Percentiles rank a stretch among this genome's conserved stretches.
These are phyloP conservation scores for Erethizon dorsatum DNA, from an alignment of 2,797 vertebrate genomes.

Conservation along the genomic window DNA sequence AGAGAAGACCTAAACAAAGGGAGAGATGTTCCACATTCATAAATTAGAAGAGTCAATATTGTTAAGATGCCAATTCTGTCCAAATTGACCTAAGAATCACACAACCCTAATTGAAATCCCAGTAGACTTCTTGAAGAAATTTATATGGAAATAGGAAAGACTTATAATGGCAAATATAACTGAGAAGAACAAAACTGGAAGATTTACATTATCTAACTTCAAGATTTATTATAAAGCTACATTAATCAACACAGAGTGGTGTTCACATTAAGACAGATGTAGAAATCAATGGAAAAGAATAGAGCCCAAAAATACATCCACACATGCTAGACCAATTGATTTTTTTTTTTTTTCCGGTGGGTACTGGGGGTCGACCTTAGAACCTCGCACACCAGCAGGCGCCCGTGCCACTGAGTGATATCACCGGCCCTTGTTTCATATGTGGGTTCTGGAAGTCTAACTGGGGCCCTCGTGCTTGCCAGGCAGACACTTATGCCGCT, in stretches of 20 bases:
- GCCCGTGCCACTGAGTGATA: no score
- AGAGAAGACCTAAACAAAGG: not conserved
- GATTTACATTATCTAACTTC: not conserved
- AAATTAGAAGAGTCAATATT: not conserved
- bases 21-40: not conserved
- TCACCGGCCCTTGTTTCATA: no score
- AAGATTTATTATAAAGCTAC: not conserved
- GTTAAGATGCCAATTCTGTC: not conserved
- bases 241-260: not conserved
- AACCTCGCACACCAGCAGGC: no score
- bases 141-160: not conserved
- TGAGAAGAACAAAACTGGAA: not conserved
- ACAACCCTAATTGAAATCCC: not conserved
- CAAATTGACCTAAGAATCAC: not conserved
- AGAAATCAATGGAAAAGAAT: not conserved
- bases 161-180: not conserved
- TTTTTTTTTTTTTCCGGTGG: no score
- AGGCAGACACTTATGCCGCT: no score
- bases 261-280: not conserved
- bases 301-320: not conserved
- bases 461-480: no score
- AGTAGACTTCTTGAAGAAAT: not conserved
- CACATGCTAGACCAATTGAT: not conserved
- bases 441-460: no score
- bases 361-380: no score